Percentiles rank a stretch among this genome's conserved stretches.
These are phyloP conservation scores for Leucosticte australis DNA, from an alignment of 2,113 vertebrate genomes.

Conservation along the genomic window DNA sequence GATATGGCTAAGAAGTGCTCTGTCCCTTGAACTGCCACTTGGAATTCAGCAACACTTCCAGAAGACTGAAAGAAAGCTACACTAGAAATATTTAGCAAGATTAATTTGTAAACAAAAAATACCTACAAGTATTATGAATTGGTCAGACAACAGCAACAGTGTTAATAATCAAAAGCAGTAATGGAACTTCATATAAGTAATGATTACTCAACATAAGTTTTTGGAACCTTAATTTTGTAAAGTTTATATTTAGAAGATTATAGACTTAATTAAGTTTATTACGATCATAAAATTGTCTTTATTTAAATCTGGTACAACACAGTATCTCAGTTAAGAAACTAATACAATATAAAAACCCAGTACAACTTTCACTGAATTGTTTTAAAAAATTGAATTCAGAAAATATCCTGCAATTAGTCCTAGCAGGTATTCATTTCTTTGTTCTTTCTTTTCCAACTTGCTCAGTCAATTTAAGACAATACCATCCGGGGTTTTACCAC, in stretches of 20 bases:
- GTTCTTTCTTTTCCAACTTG: neutral
- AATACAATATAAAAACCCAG: neutral
- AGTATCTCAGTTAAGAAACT: neutral
- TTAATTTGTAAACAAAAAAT: neutral
- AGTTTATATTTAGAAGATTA: neutral
- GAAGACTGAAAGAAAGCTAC: neutral
- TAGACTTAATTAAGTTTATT: neutral
- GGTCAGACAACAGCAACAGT: neutral
- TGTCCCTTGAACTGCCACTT: neutral
- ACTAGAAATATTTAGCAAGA: neutral
- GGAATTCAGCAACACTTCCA: neutral
- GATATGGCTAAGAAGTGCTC: neutral
- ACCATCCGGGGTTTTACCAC: neutral
- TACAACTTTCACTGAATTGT: neutral
- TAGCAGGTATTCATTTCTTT: neutral
- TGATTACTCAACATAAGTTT: neutral
- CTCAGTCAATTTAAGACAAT: neutral
- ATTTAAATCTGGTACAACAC: neutral
- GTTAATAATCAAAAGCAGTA: neutral
- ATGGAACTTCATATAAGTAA: neutral
- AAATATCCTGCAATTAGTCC: neutral
- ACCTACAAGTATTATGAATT: neutral
- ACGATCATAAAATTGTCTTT: neutral
- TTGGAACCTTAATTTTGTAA: neutral
- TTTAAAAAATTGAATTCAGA: neutral